phyloP scores from a whole-genome alignment of 2,797 vertebrate genomes.

The Coreius guichenoti region DNA sequence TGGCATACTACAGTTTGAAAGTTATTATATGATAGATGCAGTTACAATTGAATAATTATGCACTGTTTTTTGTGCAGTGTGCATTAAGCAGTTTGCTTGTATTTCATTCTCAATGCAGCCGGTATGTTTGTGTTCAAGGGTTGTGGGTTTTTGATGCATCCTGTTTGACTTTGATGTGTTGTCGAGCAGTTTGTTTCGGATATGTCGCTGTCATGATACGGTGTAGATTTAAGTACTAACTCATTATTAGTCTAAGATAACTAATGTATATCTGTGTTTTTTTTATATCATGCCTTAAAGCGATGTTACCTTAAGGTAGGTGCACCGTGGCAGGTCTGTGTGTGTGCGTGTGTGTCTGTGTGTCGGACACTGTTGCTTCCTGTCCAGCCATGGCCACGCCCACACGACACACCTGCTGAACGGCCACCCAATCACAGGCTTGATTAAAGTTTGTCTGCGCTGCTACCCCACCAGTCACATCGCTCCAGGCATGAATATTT shows the following conservation, averaged over 20 bases:
- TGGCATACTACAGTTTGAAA: neutral
- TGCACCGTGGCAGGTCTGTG: conserved; percentile 69
- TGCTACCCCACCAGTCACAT: conserved; percentile 64
- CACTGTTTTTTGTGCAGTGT: neutral
- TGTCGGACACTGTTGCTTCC: conserved; percentile 38
- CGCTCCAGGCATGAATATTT: conserved; percentile 58
- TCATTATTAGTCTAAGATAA: conserved; percentile 69
- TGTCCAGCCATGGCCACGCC: conserved; percentile 49
- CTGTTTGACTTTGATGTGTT: conserved; percentile 10
- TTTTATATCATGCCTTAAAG: conserved; percentile 76
- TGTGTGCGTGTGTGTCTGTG: conserved; percentile 69
- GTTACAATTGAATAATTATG: neutral
- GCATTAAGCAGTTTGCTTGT: neutral
- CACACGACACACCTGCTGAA: conserved; percentile 60
- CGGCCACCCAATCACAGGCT: conserved; percentile 63
- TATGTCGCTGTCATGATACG: neutral
- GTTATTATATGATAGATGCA: neutral
- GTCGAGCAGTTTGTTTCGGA: neutral
- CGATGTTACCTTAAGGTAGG: conserved; percentile 86
- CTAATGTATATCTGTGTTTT: conserved; percentile 53
- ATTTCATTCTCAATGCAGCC: neutral
- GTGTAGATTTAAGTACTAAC: neutral
- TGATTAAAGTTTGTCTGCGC: conserved; percentile 56
- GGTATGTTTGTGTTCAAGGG: neutral
- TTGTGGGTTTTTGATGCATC: neutral